These are phyloP conservation scores for Halcyon malimbica DNA, from an alignment of 2,113 vertebrate species.

Conservation along the genomic window DNA sequence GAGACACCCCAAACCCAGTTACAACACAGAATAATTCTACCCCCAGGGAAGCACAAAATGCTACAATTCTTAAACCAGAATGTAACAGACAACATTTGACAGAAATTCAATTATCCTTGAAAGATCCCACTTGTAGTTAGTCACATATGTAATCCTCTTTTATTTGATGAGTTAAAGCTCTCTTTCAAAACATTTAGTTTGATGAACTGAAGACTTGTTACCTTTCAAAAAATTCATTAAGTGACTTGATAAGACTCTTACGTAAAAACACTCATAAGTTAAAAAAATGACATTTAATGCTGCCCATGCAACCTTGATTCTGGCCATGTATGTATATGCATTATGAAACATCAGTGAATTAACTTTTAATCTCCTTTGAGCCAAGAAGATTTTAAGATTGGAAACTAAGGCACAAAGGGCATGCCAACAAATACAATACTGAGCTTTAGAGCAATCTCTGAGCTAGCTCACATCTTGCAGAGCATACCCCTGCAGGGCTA, in stretches of 20 bases:
- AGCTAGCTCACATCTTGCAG: neutral
- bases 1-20: neutral
- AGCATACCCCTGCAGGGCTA: conserved; percentile 5
- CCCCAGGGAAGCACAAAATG: neutral
- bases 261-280: conserved; percentile 45
- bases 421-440: conserved; percentile 24
- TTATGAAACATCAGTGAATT: conserved; percentile 52
- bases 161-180: conserved; percentile 44
- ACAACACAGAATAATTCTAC: neutral
- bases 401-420: conserved; percentile 40
- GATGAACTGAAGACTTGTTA: neutral
- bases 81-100: conserved; percentile 38
- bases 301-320: conserved; percentile 13
- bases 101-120: conserved; percentile 59
- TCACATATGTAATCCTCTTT: conserved; percentile 38
- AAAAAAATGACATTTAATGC: conserved; percentile 15
- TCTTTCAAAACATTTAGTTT: conserved; percentile 42
- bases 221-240: conserved; percentile 49
- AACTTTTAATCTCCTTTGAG: conserved; percentile 61
- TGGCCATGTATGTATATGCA: neutral
- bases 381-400: conserved; percentile 54
- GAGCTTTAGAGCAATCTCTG: conserved; percentile 26
- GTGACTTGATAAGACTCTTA: conserved; percentile 38
- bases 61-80: conserved; percentile 12
- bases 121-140: conserved; percentile 42